These are phyloP conservation scores for Megaleporinus macrocephalus DNA, from an alignment of 2,113 vertebrate species.

Conservation along the genomic window DNA sequence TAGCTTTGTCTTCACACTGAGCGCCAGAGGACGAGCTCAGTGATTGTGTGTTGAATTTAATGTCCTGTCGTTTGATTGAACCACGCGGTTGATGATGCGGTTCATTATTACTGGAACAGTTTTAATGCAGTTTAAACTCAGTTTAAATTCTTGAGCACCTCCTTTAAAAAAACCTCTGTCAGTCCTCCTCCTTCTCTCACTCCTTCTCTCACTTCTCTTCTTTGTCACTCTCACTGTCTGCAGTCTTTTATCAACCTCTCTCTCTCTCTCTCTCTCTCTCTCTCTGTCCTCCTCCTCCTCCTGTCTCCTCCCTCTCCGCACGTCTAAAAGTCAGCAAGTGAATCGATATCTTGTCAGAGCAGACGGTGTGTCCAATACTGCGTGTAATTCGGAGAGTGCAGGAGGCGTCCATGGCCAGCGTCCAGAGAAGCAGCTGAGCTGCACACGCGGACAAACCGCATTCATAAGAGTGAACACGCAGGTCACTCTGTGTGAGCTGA, in stretches of 20 bases:
- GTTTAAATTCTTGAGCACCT: too few species aligned
- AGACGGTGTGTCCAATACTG: conserved; percentile 73
- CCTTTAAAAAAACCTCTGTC: too few species aligned
- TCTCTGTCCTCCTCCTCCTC: conserved; percentile 55
- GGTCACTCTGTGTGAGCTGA: background rate
- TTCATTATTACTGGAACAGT: too few species aligned
- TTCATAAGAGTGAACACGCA: conserved; percentile 34
- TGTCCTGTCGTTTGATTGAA: too few species aligned
- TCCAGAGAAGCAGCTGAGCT: background rate
- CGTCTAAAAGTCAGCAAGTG: conserved; percentile 50
- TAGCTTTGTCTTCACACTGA: too few species aligned
- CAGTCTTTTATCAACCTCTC: too few species aligned
- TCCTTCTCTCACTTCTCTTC: conserved; percentile 37
- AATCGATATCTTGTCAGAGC: conserved; percentile 75
- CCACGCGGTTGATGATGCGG: too few species aligned
- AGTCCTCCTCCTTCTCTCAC: conserved; percentile 30
- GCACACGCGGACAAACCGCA: background rate
- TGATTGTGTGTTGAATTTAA: too few species aligned
- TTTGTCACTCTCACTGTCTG: background rate
- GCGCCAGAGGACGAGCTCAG: too few species aligned
- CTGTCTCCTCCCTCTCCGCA: conserved; percentile 5
- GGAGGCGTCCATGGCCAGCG: conserved; percentile 60
- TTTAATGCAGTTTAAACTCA: too few species aligned
- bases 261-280: conserved; percentile 35
- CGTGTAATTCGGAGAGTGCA: conserved; percentile 72